Evolutionary conservation across 2,888 invertebrate genomes (phyloP).

Genomic region (Stratiomys singularior): DNA sequence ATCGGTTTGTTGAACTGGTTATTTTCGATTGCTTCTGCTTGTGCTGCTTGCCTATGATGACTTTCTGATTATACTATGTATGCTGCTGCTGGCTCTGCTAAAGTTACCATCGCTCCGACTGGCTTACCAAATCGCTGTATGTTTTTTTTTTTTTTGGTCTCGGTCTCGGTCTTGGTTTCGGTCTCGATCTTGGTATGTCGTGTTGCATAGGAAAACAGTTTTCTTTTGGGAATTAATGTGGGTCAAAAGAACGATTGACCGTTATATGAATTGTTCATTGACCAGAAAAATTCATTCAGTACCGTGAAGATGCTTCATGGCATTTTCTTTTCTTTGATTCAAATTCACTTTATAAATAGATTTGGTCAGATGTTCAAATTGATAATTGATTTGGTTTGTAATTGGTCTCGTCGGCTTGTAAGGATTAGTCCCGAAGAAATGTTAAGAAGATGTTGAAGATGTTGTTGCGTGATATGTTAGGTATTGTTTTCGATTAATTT

Average conservation of each 20-base stretch:
- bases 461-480: too few relatives aligned
- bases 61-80: not conserved
- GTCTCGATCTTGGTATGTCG: not conserved
- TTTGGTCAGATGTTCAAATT: too few relatives aligned
- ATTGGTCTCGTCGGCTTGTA: too few relatives aligned
- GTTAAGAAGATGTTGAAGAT: too few relatives aligned
- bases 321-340: too few relatives aligned
- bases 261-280: conserved; percentile 33
- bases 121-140: not conserved
- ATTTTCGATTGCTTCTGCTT: conserved; percentile 29
- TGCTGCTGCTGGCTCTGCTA: not conserved
- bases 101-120: not conserved
- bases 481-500: not conserved
- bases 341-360: too few relatives aligned
- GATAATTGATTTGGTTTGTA: too few relatives aligned
- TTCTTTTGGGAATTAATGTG: conserved; percentile 30
- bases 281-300: conserved; percentile 15
- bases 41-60: not conserved
- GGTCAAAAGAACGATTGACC: conserved; percentile 39
- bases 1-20: conserved; percentile 43
- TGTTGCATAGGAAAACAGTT: conserved; percentile 42
- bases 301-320: not conserved
- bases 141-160: not conserved
- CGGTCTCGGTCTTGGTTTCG: not conserved
- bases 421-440: too few relatives aligned